A percentile compares a stretch with the other conserved stretches of the same genome.
These are phyloP conservation scores for Pollenia angustigena DNA, from an alignment of 2,888 invertebrate species.

Conservation along the genomic window DNA sequence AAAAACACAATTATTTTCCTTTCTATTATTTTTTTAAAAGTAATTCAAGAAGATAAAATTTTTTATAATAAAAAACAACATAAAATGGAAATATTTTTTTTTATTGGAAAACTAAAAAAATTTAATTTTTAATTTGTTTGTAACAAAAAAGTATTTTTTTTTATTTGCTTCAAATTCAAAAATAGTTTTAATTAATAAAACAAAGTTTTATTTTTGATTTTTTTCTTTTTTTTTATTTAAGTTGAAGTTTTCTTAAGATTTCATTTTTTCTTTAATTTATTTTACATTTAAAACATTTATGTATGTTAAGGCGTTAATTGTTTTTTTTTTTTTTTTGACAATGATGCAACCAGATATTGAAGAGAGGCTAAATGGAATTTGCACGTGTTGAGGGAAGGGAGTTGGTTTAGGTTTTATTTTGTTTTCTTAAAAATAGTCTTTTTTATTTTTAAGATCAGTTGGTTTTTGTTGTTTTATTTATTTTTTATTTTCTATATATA, in stretches of 20 bases:
- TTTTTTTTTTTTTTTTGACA: conserved; percentile 7
- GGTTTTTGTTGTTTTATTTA: conserved; percentile 29
- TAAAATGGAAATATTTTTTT: neutral
- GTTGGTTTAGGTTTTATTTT: neutral
- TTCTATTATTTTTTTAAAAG: conserved; percentile 10
- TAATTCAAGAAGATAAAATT: too few species aligned
- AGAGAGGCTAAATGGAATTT: neutral
- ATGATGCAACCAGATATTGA: conserved; percentile 13
- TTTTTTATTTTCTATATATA: conserved; percentile 16
- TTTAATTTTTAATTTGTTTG: conserved; percentile 34
- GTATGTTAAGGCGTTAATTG: conserved; percentile 35
- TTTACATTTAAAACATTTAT: conserved; percentile 63
- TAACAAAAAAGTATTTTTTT: conserved; percentile 16
- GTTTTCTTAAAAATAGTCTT: neutral
- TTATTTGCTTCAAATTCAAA: too few species aligned
- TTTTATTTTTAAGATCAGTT: conserved; percentile 50
- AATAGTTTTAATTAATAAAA: neutral
- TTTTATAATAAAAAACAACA: conserved; percentile 19
- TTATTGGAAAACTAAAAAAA: conserved; percentile 3
- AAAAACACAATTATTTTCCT: conserved; percentile 49
- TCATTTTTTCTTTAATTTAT: conserved; percentile 10
- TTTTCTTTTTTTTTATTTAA: neutral
- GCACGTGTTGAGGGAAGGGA: neutral
- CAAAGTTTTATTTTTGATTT: conserved; percentile 16
- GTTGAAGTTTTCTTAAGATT: neutral